Evolutionary conservation across 2,888 invertebrate species (phyloP), one percentile per base, ranked within the genome.

Genomic region (Alloplasta piceator): DNA sequence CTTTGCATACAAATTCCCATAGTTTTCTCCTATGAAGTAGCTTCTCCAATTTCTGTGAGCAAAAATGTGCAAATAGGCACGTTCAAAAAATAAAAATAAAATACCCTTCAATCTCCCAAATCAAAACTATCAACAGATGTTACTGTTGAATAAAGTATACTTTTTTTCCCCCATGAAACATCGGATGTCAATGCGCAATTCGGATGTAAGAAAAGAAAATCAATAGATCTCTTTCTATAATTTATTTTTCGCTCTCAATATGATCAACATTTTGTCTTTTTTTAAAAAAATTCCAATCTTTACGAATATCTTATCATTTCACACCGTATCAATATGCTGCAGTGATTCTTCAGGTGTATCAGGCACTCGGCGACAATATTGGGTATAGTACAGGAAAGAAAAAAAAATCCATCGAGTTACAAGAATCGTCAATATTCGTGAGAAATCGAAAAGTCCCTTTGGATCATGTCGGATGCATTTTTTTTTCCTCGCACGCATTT

Each of bases 331-430:
- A 58, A 70, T 56, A 70, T 73, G 70, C 64, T 52, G 72, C 66
- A 79, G 64, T 41, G 68, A 38, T 76, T 77, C 64, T 74, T 67
- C 75, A 74, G 70, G 77, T 70, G 55, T 78, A 72, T 68, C 83
- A 84, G 84, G 84, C 84, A 84, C 84, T 83, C 82, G 83, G 77
- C 83, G 82, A 83, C 82, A 78, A 82, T 73, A 66, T 26, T 16
- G 67, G 58, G 39, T 71, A 76, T 61, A 64, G 39, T 50, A 60
- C 26, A 26, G 48, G 63, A 56, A 72, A 77, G 61, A 9, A 70
- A 46, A 70, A 48, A 36, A 55, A 63, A 71, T 48, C 55, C 43
- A 41, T 61, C 43, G n/a, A 63, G 26, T 12, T 52, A 48, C 46
- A n/a, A 38, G 56, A 66, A 63, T 38, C 39, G 38, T 64, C 56